Conservation (phyloP, 2,113 vertebrate genomes). For the Murina feae region DNA sequence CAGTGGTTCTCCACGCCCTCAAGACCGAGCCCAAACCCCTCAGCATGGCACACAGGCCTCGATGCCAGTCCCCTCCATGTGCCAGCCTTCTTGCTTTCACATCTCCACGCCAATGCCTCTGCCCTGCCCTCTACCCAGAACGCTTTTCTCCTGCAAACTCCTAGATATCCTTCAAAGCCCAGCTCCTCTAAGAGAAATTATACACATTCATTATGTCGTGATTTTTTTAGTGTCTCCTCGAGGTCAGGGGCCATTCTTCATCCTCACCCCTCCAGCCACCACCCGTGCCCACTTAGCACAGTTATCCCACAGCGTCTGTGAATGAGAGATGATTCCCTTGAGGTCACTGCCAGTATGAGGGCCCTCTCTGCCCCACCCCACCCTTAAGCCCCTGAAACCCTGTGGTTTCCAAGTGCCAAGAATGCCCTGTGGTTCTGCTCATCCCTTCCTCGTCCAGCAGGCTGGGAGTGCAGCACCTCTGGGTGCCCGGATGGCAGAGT, state of each 20-base stretch:
- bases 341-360: not conserved
- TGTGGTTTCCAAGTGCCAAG: not conserved
- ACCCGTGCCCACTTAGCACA: not conserved
- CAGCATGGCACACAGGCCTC: not conserved
- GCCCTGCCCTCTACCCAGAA: not conserved
- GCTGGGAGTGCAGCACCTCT: not conserved
- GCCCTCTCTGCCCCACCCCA: not conserved
- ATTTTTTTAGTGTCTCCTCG: not conserved
- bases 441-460: not conserved
- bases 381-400: not conserved
- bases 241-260: not conserved
- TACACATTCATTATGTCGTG: not conserved
- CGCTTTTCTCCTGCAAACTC: not conserved
- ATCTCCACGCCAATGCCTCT: not conserved
- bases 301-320: not conserved
- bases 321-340: too few relatives aligned
- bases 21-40: not conserved
- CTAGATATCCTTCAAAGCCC: not conserved
- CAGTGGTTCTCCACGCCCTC: not conserved
- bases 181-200: not conserved
- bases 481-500: not conserved
- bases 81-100: not conserved
- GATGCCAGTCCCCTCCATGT: accelerated
- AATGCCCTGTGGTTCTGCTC: not conserved
- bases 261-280: not conserved